Conservation (phyloP, 2,113 vertebrate species). For the Psittacula cyanocephala region DNA sequence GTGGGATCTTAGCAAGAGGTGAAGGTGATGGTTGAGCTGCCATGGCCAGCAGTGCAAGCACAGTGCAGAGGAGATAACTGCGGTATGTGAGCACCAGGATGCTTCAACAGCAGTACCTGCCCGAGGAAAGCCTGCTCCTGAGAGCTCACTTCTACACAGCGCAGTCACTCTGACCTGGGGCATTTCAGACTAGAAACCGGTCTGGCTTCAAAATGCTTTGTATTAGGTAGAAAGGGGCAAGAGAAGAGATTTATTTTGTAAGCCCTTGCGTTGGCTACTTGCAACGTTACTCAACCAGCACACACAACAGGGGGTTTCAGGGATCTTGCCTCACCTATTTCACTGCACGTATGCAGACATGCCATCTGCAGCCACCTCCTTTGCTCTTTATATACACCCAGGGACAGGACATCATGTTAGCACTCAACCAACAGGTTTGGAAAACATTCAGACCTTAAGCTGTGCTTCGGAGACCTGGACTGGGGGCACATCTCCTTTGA, state of each 20-base stretch:
- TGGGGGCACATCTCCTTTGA: neutral
- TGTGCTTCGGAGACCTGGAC: neutral
- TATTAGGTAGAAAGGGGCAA: neutral
- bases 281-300: neutral
- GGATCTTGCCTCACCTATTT: neutral
- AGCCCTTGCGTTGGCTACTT: neutral
- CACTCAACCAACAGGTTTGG: neutral
- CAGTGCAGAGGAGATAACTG: fast-evolving
- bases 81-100: fast-evolving
- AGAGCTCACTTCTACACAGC: fast-evolving
- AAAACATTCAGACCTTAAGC: neutral
- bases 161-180: neutral
- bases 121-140: neutral
- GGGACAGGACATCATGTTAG: neutral
- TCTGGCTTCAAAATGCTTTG: neutral
- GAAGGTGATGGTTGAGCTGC: neutral
- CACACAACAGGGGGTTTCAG: neutral
- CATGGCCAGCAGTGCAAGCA: fast-evolving
- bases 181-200: too few relatives aligned
- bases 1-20: fast-evolving
- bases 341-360: neutral
- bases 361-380: neutral
- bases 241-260: neutral
- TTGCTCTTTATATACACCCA: neutral
- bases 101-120: neutral